Percentiles rank a stretch among this genome's conserved stretches.
Conservation (phyloP, 1,140 invertebrate species). For the Neoseiulus cucumeris region DNA sequence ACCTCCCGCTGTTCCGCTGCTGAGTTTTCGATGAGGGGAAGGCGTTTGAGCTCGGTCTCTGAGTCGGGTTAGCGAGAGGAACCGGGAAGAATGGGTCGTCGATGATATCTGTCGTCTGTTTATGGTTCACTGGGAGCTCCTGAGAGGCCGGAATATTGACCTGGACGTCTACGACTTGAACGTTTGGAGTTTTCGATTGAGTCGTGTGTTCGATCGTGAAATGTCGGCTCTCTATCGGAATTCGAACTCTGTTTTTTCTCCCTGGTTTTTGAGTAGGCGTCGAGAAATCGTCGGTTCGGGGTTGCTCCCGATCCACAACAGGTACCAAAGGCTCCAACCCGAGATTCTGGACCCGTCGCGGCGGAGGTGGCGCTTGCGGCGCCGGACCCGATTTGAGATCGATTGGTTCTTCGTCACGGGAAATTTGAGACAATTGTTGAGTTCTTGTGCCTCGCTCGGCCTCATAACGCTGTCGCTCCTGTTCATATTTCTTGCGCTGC, state of each 20-base stretch:
- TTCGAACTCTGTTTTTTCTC: too few species aligned
- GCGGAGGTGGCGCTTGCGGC: too few species aligned
- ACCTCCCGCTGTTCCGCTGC: background rate
- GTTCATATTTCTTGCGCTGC: background rate
- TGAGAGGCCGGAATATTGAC: background rate
- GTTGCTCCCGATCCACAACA: too few species aligned
- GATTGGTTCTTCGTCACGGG: too few species aligned
- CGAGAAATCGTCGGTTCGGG: too few species aligned
- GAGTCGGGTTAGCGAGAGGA: background rate
- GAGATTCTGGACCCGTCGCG: too few species aligned
- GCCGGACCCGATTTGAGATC: too few species aligned
- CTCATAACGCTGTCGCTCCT: background rate
- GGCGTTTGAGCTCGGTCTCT: background rate
- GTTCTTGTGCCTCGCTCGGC: background rate
- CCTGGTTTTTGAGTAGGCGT: too few species aligned
- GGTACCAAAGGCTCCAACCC: too few species aligned
- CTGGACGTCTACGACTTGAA: background rate
- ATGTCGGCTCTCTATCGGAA: background rate
- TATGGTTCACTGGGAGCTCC: background rate
- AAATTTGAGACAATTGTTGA: too few species aligned
- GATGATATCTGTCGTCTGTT: too few species aligned
- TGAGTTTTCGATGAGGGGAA: background rate
- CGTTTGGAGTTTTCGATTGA: background rate
- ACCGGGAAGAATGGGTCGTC: constrained; percentile 7
- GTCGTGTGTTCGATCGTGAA: constrained; percentile 6